These are phyloP conservation scores for Xiphophorus maculatus DNA, from an alignment of 2,113 vertebrate genomes.

Conservation along the genomic window DNA sequence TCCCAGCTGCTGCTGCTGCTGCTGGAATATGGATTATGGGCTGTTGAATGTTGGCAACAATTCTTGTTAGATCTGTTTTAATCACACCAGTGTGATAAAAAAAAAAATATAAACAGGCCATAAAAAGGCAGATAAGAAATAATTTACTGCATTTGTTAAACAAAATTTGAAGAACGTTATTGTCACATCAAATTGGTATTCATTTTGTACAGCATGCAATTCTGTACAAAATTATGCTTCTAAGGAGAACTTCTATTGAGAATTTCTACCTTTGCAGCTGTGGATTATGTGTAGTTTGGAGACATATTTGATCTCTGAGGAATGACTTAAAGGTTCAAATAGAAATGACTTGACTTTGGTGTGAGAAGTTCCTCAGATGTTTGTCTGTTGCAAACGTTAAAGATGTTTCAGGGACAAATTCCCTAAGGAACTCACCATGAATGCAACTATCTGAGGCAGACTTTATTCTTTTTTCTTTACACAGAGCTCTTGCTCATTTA, in stretches of 20 bases:
- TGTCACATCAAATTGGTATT: background rate
- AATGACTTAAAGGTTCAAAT: constrained; percentile 27
- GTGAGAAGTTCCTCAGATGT: constrained; percentile 45
- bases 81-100: constrained; percentile 50
- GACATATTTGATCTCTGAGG: constrained; percentile 25
- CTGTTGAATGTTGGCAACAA: constrained; percentile 40
- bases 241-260: background rate
- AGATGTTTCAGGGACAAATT: constrained; percentile 26
- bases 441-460: constrained; percentile 34
- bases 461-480: constrained; percentile 5
- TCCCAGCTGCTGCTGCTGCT: constrained; percentile 58
- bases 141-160: constrained; percentile 3
- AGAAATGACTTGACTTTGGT: constrained; percentile 42
- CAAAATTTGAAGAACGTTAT: background rate
- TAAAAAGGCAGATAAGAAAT: constrained; percentile 2
- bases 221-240: background rate
- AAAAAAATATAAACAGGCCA: constrained; percentile 25
- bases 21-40: constrained; percentile 57
- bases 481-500: constrained; percentile 7
- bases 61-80: constrained; percentile 57
- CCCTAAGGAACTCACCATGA: constrained; percentile 34
- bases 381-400: constrained; percentile 6
- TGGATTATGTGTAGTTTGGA: constrained; percentile 21
- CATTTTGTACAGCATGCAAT: background rate
- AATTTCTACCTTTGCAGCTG: constrained; percentile 9